Percentiles rank a stretch among this genome's conserved stretches.
Conservation (phyloP, 2,797 vertebrate genomes). For the Sebastes diaconus region DNA sequence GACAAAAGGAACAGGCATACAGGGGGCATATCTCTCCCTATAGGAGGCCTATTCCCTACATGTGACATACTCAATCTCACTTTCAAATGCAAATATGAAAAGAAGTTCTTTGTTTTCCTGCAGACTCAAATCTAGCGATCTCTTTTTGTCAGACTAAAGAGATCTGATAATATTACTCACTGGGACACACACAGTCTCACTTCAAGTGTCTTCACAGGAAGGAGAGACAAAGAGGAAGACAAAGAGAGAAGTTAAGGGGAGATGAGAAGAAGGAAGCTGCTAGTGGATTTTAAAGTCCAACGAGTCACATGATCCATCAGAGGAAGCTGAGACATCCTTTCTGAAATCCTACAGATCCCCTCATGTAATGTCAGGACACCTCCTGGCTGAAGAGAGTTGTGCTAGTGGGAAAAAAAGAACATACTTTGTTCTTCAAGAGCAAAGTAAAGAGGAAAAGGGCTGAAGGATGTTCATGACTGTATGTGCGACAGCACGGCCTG, state of each 20-base stretch:
- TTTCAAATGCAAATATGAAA: not conserved
- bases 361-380: not conserved
- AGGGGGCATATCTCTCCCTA: not conserved
- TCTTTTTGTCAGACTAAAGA: slow-evolving; percentile 4
- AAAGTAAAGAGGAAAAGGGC: not conserved
- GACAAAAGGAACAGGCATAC: slow-evolving; percentile 5
- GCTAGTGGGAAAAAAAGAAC: too few relatives aligned
- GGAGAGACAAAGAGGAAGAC: slow-evolving; percentile 18
- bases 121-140: not conserved
- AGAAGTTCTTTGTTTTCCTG: not conserved
- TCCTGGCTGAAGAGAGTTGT: not conserved
- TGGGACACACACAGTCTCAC: not conserved
- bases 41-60: not conserved
- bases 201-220: slow-evolving; percentile 1
- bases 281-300: not conserved
- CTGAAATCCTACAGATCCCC: not conserved
- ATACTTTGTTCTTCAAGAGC: not conserved
- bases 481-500: not conserved
- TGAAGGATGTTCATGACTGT: not conserved
- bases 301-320: slow-evolving; percentile 40
- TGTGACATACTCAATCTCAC: not conserved
- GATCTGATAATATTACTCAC: slow-evolving; percentile 1
- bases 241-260: slow-evolving; percentile 21
- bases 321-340: slow-evolving; percentile 17
- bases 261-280: slow-evolving; percentile 3